Evolutionary conservation across 35 echinoderm and acorn worm species (phyloP).

Genomic region (Lytechinus variegatus): DNA sequence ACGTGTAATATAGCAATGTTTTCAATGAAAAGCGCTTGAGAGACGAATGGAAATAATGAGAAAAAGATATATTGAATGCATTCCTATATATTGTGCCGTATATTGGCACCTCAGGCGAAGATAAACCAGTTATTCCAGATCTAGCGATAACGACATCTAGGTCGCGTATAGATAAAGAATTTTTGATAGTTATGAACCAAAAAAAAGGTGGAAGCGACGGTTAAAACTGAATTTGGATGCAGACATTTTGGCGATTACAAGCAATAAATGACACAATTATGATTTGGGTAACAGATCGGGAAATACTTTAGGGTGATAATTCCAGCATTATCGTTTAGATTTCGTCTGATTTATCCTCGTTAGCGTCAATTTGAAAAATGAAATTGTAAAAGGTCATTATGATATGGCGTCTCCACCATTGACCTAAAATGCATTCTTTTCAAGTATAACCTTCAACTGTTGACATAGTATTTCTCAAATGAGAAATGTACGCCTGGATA

Average conservation of each 20-base stretch:
- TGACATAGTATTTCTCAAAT: too few species aligned
- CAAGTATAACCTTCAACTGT: background rate
- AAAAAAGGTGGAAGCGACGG: background rate
- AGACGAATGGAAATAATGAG: background rate
- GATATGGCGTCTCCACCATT: background rate
- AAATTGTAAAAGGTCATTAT: background rate
- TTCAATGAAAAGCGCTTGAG: background rate
- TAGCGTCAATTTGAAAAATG: background rate
- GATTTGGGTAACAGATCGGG: background rate
- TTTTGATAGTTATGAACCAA: background rate
- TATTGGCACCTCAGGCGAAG: background rate
- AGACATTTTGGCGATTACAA: background rate
- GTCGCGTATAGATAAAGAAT: background rate
- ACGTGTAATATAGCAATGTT: background rate
- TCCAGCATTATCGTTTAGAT: background rate
- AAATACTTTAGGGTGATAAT: background rate
- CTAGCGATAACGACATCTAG: background rate
- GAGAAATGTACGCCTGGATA: too few species aligned
- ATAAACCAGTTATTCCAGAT: slow-evolving; percentile 4
- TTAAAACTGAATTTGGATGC: background rate
- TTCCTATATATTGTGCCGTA: background rate
- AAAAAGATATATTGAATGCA: background rate
- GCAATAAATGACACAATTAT: background rate
- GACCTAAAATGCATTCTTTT: background rate
- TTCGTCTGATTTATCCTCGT: background rate